These are phyloP conservation scores for Aeoliscus strigatus DNA, from an alignment of 2,797 vertebrate species.

Conservation along the genomic window DNA sequence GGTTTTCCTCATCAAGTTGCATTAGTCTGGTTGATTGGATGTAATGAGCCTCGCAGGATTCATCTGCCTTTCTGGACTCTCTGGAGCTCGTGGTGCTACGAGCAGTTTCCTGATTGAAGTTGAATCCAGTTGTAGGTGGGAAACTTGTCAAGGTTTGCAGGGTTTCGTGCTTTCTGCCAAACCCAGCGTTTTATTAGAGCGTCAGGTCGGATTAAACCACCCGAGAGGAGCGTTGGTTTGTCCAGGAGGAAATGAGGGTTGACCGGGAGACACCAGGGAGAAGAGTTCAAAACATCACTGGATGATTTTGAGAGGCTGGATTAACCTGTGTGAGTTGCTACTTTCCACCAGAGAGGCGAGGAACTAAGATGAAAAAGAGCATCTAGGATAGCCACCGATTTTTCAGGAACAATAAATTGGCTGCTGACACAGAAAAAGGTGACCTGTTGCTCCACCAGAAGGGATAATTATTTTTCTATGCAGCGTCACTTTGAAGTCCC, in stretches of 20 bases:
- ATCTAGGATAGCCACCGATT: neutral
- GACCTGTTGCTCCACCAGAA: conserved; percentile 57
- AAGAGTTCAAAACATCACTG: conserved; percentile 35
- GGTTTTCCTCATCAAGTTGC: conserved; percentile 21
- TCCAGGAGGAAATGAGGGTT: conserved; percentile 37
- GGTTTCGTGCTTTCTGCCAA: conserved; percentile 49
- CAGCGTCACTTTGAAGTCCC: conserved; percentile 56
- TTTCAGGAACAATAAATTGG: conserved; percentile 43
- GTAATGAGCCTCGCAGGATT: conserved; percentile 42
- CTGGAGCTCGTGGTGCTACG: conserved; percentile 12
- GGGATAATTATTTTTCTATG: conserved; percentile 39
- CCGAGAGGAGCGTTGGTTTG: conserved; percentile 27
- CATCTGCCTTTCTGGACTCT: conserved; percentile 17
- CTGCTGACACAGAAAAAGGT: conserved; percentile 31
- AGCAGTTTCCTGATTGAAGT: conserved; percentile 8
- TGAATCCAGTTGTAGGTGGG: conserved; percentile 59
- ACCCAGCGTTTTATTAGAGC: conserved; percentile 48
- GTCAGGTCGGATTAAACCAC: conserved; percentile 55
- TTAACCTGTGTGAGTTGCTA: conserved; percentile 13
- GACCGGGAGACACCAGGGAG: conserved; percentile 28
- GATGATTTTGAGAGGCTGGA: conserved; percentile 31
- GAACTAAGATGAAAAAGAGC: neutral
- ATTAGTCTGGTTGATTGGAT: conserved; percentile 38
- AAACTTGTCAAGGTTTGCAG: conserved; percentile 70
- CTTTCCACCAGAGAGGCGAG: conserved; percentile 12